Evolutionary conservation across 2,113 vertebrate genomes (phyloP).

Genomic region (Rhinopomastus cyanomelas): DNA sequence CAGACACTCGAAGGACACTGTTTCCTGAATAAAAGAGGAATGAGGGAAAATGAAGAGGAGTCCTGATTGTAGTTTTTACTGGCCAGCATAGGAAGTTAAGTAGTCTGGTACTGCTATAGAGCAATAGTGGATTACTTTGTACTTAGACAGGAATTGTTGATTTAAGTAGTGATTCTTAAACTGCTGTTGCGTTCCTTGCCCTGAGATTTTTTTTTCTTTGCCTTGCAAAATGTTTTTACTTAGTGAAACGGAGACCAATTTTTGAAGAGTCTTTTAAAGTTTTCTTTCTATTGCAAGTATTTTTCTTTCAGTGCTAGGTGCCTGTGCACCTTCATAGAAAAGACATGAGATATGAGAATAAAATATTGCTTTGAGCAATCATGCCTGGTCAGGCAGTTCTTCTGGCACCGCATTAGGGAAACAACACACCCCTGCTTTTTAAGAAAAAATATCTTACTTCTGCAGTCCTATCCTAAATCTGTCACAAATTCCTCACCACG

Average conservation of each 20-base stretch:
- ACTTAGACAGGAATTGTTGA: not conserved
- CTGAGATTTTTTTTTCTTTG: not conserved
- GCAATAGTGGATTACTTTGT: not conserved
- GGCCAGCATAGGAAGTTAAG: not conserved
- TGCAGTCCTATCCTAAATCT: not conserved
- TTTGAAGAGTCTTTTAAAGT: not conserved
- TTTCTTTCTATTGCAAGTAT: not conserved
- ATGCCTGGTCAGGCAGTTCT: not conserved
- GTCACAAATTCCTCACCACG: not conserved
- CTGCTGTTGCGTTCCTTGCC: not conserved
- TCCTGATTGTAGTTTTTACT: not conserved
- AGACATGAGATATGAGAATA: not conserved
- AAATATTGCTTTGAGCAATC: not conserved
- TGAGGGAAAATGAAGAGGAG: not conserved
- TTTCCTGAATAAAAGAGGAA: not conserved
- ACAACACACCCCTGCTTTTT: not conserved
- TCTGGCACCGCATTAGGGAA: not conserved
- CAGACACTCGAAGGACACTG: not conserved
- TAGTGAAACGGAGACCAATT: not conserved
- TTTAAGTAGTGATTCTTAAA: not conserved
- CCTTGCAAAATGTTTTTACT: not conserved
- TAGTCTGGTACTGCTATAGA: not conserved
- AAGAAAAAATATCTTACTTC: not conserved
- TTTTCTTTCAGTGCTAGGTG: not conserved
- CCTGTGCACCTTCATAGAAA: not conserved